phyloP scores from a whole-genome alignment of 2,888 invertebrate species.

The Alloplasta piceator region DNA sequence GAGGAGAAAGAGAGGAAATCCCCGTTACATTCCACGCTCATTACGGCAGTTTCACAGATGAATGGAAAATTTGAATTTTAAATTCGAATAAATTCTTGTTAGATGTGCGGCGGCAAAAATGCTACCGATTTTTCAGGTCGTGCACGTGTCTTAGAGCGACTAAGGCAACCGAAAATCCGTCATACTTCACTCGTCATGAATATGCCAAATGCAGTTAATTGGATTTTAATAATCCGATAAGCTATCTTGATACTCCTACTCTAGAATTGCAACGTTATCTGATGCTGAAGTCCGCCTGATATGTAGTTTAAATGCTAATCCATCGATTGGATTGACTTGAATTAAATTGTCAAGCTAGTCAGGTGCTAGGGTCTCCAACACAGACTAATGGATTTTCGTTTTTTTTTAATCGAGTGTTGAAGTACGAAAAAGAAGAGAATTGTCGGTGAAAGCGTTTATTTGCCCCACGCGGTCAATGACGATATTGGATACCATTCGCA shows the following conservation, averaged over 20 bases:
- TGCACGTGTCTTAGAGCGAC: constrained; percentile 56
- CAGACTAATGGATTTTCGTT: not conserved
- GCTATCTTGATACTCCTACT: too few relatives aligned
- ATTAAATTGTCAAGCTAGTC: not conserved
- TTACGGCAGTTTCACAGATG: constrained; percentile 71
- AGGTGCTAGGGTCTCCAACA: not conserved
- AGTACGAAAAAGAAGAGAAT: constrained; percentile 1
- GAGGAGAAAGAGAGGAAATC: constrained; percentile 46
- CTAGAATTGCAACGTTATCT: too few relatives aligned
- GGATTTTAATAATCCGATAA: too few relatives aligned
- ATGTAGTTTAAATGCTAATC: too few relatives aligned
- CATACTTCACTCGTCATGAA: constrained; percentile 11
- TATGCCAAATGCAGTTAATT: not conserved
- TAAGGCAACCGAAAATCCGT: constrained; percentile 1
- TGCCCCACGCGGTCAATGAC: constrained; percentile 4
- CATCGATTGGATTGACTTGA: too few relatives aligned
- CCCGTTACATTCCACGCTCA: constrained; percentile 80
- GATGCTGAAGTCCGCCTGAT: too few relatives aligned
- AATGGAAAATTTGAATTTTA: constrained; percentile 77
- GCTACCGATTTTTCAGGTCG: constrained; percentile 70
- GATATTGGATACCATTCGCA: not conserved
- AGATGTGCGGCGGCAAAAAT: constrained; percentile 61
- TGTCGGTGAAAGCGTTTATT: constrained; percentile 35
- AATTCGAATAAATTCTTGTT: constrained; percentile 68
- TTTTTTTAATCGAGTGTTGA: constrained; percentile 23